These are phyloP conservation scores for Charanyca ferruginea DNA, from an alignment of 2,888 invertebrate genomes.

Conservation along the genomic window DNA sequence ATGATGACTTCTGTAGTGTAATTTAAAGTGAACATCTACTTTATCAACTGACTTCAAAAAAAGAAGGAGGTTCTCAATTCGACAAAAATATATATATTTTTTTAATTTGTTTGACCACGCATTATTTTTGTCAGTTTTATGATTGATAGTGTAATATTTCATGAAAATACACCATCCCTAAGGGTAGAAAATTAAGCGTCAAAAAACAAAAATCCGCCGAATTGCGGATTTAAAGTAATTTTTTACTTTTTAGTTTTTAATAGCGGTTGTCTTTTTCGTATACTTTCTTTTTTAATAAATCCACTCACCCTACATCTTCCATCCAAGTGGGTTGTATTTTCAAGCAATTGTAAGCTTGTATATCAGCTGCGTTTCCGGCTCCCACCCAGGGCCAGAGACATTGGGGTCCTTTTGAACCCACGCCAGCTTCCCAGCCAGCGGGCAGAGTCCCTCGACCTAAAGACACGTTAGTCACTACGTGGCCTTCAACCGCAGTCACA, in stretches of 20 bases:
- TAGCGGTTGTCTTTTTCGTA: too few species aligned
- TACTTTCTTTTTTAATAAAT: not conserved
- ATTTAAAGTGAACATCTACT: not conserved
- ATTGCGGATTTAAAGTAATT: too few species aligned
- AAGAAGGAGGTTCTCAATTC: too few species aligned
- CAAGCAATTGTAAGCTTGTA: conserved; percentile 93
- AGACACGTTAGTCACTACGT: conserved; percentile 88
- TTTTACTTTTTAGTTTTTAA: too few species aligned
- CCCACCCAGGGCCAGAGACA: conserved; percentile 94
- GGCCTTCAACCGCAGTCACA: conserved; percentile 81
- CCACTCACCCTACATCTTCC: conserved; percentile 91
- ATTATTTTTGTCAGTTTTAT: too few species aligned
- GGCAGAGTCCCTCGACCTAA: conserved; percentile 91
- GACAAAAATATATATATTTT: too few species aligned
- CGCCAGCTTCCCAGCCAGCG: conserved; percentile 90
- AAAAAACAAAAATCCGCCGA: too few species aligned
- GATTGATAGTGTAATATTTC: too few species aligned
- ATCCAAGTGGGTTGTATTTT: conserved; percentile 97
- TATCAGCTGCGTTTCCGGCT: conserved; percentile 90
- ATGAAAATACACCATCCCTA: too few species aligned
- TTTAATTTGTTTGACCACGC: too few species aligned
- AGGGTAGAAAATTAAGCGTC: too few species aligned
- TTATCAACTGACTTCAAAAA: too few species aligned
- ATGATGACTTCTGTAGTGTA: not conserved
- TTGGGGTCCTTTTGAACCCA: conserved; percentile 82